Conservation (phyloP, 2,113 vertebrate genomes). For the Leptodactylus fuscus region DNA sequence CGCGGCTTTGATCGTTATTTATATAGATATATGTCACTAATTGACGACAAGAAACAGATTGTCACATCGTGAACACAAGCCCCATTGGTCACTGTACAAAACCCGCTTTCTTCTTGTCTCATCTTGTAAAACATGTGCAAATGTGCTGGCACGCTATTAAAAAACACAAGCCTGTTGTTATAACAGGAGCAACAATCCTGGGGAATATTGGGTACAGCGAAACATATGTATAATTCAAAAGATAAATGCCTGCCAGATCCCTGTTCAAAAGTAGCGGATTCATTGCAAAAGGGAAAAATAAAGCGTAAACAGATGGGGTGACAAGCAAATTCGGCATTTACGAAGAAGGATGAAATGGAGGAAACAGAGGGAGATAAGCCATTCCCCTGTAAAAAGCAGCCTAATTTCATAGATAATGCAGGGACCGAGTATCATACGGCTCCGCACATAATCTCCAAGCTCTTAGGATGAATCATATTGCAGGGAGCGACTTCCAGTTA, state of each 20-base stretch:
- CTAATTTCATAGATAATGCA: conserved; percentile 39
- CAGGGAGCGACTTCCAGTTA: conserved; percentile 17
- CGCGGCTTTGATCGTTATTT: conserved; percentile 4
- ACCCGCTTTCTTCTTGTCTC: conserved; percentile 9
- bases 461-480: conserved; percentile 30
- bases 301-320: conserved; percentile 6
- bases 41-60: conserved; percentile 43
- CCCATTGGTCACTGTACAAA: conserved; percentile 33
- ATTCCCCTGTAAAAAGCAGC: conserved; percentile 5
- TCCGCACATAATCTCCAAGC: conserved; percentile 21
- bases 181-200: conserved; percentile 34
- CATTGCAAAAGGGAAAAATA: background rate
- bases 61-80: background rate
- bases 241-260: conserved; percentile 45
- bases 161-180: conserved; percentile 32
- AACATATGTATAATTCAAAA: conserved; percentile 55
- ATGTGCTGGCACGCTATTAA: conserved; percentile 28
- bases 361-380: conserved; percentile 17
- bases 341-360: conserved; percentile 16
- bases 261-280: conserved; percentile 44
- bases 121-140: conserved; percentile 18
- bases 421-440: background rate
- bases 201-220: conserved; percentile 42
- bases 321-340: conserved; percentile 25
- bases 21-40: conserved; percentile 39